Evolutionary conservation across 2,888 invertebrate species (phyloP).

Genomic region (Trissolcus japonicus): DNA sequence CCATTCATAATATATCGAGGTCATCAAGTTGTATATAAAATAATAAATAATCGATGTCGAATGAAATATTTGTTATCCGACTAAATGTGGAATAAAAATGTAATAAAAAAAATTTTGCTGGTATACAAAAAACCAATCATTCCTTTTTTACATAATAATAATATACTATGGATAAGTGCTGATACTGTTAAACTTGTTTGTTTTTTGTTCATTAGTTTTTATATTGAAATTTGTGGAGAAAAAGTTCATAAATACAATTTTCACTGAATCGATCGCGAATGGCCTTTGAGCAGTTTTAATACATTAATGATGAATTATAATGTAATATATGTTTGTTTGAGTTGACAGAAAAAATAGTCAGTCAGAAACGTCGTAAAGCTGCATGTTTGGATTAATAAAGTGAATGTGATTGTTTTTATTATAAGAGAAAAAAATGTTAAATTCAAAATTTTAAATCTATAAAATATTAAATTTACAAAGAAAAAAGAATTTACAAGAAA

Average conservation of each 20-base stretch:
- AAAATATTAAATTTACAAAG: slow-evolving; percentile 6
- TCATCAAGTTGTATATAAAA: slow-evolving; percentile 44
- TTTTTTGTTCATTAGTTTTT: slow-evolving; percentile 33
- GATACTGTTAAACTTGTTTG: slow-evolving; percentile 19
- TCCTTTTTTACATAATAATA: slow-evolving; percentile 39
- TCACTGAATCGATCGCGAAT: slow-evolving; percentile 41
- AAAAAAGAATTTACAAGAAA: slow-evolving; percentile 20
- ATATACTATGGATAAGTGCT: slow-evolving; percentile 35
- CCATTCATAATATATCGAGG: slow-evolving; percentile 54
- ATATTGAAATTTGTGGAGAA: slow-evolving; percentile 40
- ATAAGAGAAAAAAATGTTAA: background rate
- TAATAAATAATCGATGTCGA: slow-evolving; percentile 41
- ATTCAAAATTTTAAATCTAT: slow-evolving; percentile 17
- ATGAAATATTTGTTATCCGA: slow-evolving; percentile 54
- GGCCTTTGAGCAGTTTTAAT: slow-evolving; percentile 50
- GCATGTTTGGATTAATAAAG: slow-evolving; percentile 23
- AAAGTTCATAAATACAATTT: slow-evolving; percentile 54
- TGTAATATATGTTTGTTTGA: slow-evolving; percentile 28
- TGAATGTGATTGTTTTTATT: slow-evolving; percentile 1
- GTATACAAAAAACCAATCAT: slow-evolving; percentile 31
- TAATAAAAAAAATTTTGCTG: slow-evolving; percentile 36
- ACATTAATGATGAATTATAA: slow-evolving; percentile 52
- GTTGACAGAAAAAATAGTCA: slow-evolving; percentile 12
- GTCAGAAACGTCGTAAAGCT: slow-evolving; percentile 21
- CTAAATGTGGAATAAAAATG: slow-evolving; percentile 44